Base-by-base conservation (phyloP, 2,113 vertebrate genomes). In the Dicentrarchus labrax region DNA sequence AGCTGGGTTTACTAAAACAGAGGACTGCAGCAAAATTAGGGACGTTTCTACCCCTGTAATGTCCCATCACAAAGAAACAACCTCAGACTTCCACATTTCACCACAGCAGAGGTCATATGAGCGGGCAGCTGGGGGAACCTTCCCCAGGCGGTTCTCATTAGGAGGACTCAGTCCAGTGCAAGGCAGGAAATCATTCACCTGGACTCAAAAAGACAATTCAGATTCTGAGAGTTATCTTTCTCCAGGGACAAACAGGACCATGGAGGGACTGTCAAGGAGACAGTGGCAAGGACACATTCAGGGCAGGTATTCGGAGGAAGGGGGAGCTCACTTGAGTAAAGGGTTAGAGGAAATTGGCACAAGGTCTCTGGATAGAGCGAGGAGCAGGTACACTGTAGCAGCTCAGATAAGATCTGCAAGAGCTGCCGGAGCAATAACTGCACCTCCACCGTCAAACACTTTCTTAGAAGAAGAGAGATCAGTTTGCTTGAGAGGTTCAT, bases 281-380 rank as follows among this genome's bases (percentile, higher is more conserved):
- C 73, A 39, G 30, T 69, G 86, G 72, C 86, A 76, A 41, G 70
- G 70, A 66, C 47, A 47, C 5, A 65, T 24, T 10, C 73, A 50
- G 53, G 19, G 56, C 24, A 81, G 8, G 13, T 61, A 62, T 68
- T 60, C 56, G 45, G 81, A 81, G 24, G 79, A 71, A 41, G 41
- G 79, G 38, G 78, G 50, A 0, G 68, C 19, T 30, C 61, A 19
- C 0, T 39, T 15, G 54, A 24, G 19, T 15, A 68, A 48, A 24
- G 76, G 53, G 16, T 67, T 50, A 4, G 13, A 56, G 22, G 89
- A 87, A 16, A 16, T 59, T 8, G 76, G 83, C 36, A 93, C 89
- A 11, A 80, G 30, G 68, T 95, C 94, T 67, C 82, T 95, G 85
- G 94, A 94, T 57, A 90, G 92, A 85, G 77, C 59, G 7, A 90